Base-by-base conservation (phyloP, 2,888 invertebrate genomes). In the Dryococelus australis region DNA sequence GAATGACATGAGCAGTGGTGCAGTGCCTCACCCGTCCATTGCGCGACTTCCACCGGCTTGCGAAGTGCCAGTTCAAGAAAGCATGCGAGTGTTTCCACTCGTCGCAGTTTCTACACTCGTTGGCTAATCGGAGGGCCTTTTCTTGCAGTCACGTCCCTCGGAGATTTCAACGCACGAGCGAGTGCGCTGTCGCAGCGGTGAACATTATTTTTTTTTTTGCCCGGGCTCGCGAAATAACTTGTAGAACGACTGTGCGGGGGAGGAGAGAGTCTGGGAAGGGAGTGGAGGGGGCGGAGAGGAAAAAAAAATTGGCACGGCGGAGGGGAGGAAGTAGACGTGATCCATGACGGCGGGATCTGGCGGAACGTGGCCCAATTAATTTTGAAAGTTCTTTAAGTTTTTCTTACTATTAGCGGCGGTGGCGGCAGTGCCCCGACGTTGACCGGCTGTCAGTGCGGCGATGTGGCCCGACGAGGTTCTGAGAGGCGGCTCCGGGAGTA, bases 141-240 rank as follows among this genome's bases (percentile, higher is more conserved):
- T 65, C 65, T 65, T 65, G 6, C 65, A 24, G 24, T 16, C 65
- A 16, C 65, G 65, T 65, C 65, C 65, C 65, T 65, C 65, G 65
- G 65, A n/a, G 65, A 65, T 65, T 65, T 65, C 65, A 65, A 65
- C n/a, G 65, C n/a, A 65, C 65, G 65, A n/a, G 65, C 65, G 65
- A 65, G 65, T 65, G 65, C n/a, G 8, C 16, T n/a, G 20, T 16
- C 65, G n/a, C 8, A 5, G 8, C 20, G 24, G 65, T 8, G 6
- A 20, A 24, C 47, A 47, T 1, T 12, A 9, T 47, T 47, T 47
- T 47, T 5, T 47, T 47, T 16, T 16, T 65, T 20, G 24, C 1
- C 47, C 47, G 65, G 8, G 65, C n/a, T 65, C 65, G 24, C 65
- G 65, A 65, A 20, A 65, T 65, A 65, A 65, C 65, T 65, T 65